A percentile compares a stretch with the other conserved stretches of the same genome.
These are phyloP conservation scores for Nothoprocta pentlandii DNA, from an alignment of 2,113 vertebrate genomes.

Conservation along the genomic window DNA sequence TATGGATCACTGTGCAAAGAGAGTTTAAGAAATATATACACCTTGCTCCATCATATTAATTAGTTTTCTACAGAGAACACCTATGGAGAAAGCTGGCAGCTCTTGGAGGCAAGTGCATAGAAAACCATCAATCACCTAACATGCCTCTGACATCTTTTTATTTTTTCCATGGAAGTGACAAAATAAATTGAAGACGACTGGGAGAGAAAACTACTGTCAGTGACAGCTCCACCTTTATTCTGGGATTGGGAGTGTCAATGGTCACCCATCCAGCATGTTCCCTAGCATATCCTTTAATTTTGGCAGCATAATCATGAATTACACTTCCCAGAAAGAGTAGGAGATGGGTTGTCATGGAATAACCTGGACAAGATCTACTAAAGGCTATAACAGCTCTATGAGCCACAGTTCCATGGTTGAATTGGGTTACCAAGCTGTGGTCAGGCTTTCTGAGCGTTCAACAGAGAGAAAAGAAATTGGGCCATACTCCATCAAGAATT, in stretches of 20 bases:
- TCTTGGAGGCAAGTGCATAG: background rate
- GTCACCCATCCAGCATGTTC: background rate
- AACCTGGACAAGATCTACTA: conserved; percentile 9
- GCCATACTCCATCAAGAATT: background rate
- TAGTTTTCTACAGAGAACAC: background rate
- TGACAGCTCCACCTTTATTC: background rate
- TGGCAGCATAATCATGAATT: background rate
- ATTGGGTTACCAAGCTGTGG: background rate
- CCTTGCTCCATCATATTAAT: background rate
- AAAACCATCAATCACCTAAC: background rate
- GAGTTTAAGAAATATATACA: background rate
- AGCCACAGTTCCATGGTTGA: conserved; percentile 27
- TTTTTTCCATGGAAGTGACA: background rate
- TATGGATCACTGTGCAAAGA: background rate
- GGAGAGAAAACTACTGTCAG: background rate
- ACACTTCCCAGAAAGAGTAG: background rate
- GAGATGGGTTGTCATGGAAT: background rate
- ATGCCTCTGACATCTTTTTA: background rate
- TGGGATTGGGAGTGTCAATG: background rate
- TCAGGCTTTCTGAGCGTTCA: conserved; percentile 37
- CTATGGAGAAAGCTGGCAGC: background rate
- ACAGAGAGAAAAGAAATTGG: background rate
- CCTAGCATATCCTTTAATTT: background rate
- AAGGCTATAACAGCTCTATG: conserved; percentile 8
- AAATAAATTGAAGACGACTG: background rate